A percentile compares a stretch with the other conserved stretches of the same genome.
Conservation (phyloP, 1,140 invertebrate genomes). For the Mactra quadrangularis region DNA sequence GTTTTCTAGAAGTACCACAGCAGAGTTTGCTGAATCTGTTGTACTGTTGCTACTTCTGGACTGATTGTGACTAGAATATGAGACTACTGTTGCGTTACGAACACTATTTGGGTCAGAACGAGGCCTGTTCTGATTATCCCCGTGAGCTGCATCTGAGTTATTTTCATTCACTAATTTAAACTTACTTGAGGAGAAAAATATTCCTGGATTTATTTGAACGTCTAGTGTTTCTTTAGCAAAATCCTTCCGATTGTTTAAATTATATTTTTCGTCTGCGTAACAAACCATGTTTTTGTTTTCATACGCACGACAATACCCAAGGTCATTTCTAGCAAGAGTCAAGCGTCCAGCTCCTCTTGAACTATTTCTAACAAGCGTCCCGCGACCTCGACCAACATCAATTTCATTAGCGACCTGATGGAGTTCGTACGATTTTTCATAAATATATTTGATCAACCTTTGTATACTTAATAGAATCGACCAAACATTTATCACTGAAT, state of each 20-base stretch:
- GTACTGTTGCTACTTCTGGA: conserved; percentile 11
- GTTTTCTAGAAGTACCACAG: background rate
- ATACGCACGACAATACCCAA: conserved; percentile 65
- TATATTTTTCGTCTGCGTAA: conserved; percentile 61
- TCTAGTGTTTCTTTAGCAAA: conserved; percentile 44
- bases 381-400: background rate
- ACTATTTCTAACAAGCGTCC: conserved; percentile 11
- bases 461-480: conserved; percentile 62
- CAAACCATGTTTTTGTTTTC: conserved; percentile 65
- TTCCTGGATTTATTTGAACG: conserved; percentile 28
- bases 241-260: conserved; percentile 62
- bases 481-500: conserved; percentile 72
- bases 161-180: background rate
- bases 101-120: too few species aligned
- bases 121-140: background rate
- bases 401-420: background rate
- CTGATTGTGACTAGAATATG: conserved; percentile 3
- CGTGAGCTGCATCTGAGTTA: background rate
- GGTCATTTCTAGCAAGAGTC: conserved; percentile 63
- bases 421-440: conserved; percentile 20
- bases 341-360: background rate
- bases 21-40: conserved; percentile 3
- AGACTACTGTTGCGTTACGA: background rate
- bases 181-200: conserved; percentile 5
- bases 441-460: conserved; percentile 62